phyloP scores from a whole-genome alignment of 2,113 vertebrate genomes.

The Cyprinodon tularosa region DNA sequence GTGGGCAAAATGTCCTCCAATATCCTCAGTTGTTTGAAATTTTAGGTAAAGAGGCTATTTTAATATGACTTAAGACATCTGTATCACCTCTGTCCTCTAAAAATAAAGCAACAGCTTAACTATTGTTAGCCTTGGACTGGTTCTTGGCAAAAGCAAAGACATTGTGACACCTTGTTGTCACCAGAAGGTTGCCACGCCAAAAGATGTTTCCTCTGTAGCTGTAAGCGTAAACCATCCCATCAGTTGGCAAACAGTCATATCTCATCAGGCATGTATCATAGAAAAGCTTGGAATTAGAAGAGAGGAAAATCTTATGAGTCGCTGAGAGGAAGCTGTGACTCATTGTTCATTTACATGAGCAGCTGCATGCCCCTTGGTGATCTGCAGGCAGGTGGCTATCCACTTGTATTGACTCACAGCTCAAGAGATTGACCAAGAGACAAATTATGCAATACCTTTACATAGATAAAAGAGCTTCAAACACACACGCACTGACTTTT shows the following conservation, averaged over 20 bases:
- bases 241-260: conserved; percentile 53
- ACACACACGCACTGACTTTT: conserved; percentile 1
- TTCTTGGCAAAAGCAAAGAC: background rate
- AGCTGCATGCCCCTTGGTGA: conserved; percentile 33
- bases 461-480: conserved; percentile 3
- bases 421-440: conserved; percentile 14
- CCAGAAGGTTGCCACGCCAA: conserved; percentile 2
- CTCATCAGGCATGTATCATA: conserved; percentile 57
- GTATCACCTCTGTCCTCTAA: background rate
- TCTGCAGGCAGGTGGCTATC: conserved; percentile 27
- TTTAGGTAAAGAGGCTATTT: conserved; percentile 10
- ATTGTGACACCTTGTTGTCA: conserved; percentile 11
- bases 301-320: conserved; percentile 59
- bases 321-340: conserved; percentile 46
- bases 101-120: background rate
- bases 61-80: background rate
- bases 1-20: too few relatives aligned
- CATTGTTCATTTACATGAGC: conserved; percentile 58
- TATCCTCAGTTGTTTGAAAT: background rate
- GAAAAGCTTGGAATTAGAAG: conserved; percentile 52
- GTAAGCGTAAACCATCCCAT: conserved; percentile 41
- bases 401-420: conserved; percentile 20
- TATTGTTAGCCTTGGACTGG: background rate
- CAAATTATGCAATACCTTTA: background rate
- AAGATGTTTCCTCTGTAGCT: conserved; percentile 13